Percentiles rank a stretch among this genome's conserved stretches.
phyloP scores from a whole-genome alignment of 2,888 invertebrate species.

The Celastrina argiolus region DNA sequence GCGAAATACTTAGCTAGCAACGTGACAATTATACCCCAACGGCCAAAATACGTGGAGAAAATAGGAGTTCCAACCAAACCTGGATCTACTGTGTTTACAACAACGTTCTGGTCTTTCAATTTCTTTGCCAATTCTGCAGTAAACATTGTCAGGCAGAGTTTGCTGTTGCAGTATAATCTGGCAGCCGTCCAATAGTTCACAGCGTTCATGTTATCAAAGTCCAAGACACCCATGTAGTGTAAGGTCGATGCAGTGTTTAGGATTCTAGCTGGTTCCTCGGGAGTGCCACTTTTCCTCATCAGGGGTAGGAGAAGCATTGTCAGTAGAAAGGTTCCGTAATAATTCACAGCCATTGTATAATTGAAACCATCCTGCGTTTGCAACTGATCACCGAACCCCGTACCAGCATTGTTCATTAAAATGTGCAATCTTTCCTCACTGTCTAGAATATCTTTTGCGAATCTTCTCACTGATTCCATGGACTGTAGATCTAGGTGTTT shows the following conservation, averaged over 20 bases:
- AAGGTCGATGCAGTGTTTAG: constrained; percentile 85
- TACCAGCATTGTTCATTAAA: constrained; percentile 92
- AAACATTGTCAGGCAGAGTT: constrained; percentile 84
- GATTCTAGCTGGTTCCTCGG: constrained; percentile 81
- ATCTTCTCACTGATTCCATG: constrained; percentile 67
- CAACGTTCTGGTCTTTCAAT: constrained; percentile 79
- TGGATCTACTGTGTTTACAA: constrained; percentile 86
- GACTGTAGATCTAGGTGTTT: constrained; percentile 86
- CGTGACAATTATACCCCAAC: constrained; percentile 67
- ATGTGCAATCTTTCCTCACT: constrained; percentile 81
- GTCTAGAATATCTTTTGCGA: constrained; percentile 31
- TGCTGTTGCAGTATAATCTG: constrained; percentile 74
- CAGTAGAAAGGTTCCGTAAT: constrained; percentile 92
- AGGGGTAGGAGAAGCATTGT: constrained; percentile 90
- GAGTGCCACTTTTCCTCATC: constrained; percentile 73
- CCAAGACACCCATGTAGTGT: constrained; percentile 80
- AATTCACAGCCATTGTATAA: constrained; percentile 92
- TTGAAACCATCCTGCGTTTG: constrained; percentile 88
- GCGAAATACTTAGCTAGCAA: constrained; percentile 50
- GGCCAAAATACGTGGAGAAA: constrained; percentile 67
- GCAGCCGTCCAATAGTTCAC: constrained; percentile 49
- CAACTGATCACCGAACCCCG: constrained; percentile 73
- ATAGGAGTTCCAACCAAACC: constrained; percentile 87
- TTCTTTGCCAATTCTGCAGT: constrained; percentile 82
- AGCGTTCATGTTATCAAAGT: constrained; percentile 82